A percentile compares a stretch with the other conserved stretches of the same genome.
Conservation (phyloP, 2,113 vertebrate species). For the Tetrao urogallus region DNA sequence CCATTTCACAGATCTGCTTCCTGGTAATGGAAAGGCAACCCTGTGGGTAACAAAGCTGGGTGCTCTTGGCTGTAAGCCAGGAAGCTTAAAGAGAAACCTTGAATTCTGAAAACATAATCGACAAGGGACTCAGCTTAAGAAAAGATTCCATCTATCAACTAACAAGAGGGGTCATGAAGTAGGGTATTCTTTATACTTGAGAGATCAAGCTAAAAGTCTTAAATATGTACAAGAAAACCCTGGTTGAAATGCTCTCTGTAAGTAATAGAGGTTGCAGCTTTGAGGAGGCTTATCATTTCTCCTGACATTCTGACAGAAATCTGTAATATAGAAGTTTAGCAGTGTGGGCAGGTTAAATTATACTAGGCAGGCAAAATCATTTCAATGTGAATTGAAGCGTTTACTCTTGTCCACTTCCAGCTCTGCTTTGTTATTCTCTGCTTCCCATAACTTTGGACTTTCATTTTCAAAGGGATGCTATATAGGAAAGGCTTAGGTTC, state of each 20-base stretch:
- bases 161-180: slow-evolving; percentile 77
- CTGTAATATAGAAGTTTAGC: slow-evolving; percentile 73
- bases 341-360: slow-evolving; percentile 75
- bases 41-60: slow-evolving; percentile 54
- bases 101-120: slow-evolving; percentile 76
- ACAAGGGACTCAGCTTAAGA: slow-evolving; percentile 71
- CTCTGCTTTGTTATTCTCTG: slow-evolving; percentile 1
- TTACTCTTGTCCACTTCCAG: slow-evolving; percentile 59
- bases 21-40: slow-evolving; percentile 68
- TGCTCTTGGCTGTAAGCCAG: slow-evolving; percentile 65
- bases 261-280: slow-evolving; percentile 65
- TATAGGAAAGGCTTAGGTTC: background rate
- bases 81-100: slow-evolving; percentile 70
- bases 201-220: slow-evolving; percentile 69
- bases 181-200: slow-evolving; percentile 72
- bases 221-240: slow-evolving; percentile 30
- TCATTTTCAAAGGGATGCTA: background rate
- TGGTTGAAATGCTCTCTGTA: slow-evolving; percentile 19
- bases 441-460: background rate
- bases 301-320: slow-evolving; percentile 73
- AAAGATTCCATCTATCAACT: slow-evolving; percentile 78
- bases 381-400: slow-evolving; percentile 68
- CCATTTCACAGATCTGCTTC: slow-evolving; percentile 56
- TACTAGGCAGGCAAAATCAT: slow-evolving; percentile 69
- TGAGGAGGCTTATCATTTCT: slow-evolving; percentile 70